Base-by-base conservation (phyloP, 2,888 invertebrate genomes). In the Eumacrocentrus americanus region DNA sequence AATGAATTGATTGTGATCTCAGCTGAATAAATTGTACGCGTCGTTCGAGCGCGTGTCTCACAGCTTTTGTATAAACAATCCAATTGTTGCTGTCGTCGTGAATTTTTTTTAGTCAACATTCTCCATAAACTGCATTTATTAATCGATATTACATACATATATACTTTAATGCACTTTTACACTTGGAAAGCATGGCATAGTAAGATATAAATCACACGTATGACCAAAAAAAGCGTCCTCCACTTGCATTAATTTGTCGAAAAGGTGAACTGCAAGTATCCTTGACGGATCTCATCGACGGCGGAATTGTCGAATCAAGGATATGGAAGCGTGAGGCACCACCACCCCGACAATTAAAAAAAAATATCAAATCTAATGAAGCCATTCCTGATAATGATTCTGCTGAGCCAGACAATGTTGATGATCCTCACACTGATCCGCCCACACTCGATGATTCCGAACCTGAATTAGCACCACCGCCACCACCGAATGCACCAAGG, bases 181-280 rank as follows among this genome's bases (percentile, higher is more conserved):
- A n/a, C n/a, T n/a, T n/a, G n/a, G n/a, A n/a, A n/a, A n/a, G n/a
- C n/a, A n/a, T n/a, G n/a, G n/a, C n/a, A n/a, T n/a, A n/a, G n/a
- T n/a, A n/a, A n/a, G n/a, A n/a, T n/a, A n/a, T n/a, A n/a, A n/a
- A n/a, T n/a, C n/a, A n/a, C n/a, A n/a, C n/a, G n/a, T n/a, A n/a
- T n/a, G n/a, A n/a, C n/a, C n/a, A n/a, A n/a, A n/a, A n/a, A n/a
- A n/a, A n/a, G n/a, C n/a, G n/a, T n/a, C n/a, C n/a, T n/a, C n/a
- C n/a, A 23, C 11, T 20, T 48, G 47, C 51, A 18, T 66, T n/a
- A n/a, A n/a, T n/a, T 56, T 66, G 64, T 66, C 66, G 58, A 61
- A 62, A 67, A 68, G 68, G 68, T 64, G 63, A 65, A 55, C 67
- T 57, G 34, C 60, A 59, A 61, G 57, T 63, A 40, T 34, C 44